Percentiles rank a stretch among this genome's conserved stretches.
Conservation (phyloP, 2,888 invertebrate species). For the Coenonympha arcania region DNA sequence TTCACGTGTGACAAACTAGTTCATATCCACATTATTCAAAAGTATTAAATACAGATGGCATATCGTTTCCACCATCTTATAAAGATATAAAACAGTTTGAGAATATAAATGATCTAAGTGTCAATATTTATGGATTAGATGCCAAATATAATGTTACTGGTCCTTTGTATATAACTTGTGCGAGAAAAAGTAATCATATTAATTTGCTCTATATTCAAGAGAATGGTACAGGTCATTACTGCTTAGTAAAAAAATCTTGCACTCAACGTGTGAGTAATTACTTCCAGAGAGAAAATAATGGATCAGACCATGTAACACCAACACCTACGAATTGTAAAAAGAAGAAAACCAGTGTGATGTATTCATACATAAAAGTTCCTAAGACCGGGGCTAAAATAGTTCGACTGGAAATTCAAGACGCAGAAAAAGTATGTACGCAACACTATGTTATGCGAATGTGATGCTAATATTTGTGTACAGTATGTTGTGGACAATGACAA, state of each 20-base stretch:
- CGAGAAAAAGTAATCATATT: background rate
- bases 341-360: background rate
- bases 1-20: background rate
- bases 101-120: background rate
- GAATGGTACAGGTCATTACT: background rate
- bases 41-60: background rate
- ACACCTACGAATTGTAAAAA: background rate
- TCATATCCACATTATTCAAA: background rate
- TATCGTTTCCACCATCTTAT: slow-evolving; percentile 13
- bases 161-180: background rate
- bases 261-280: background rate
- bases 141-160: background rate
- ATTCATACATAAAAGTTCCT: no score
- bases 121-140: background rate
- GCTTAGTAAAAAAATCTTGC: background rate
- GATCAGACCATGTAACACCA: background rate
- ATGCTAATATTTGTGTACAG: background rate
- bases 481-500: background rate
- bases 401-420: background rate
- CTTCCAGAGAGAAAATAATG: background rate
- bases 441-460: background rate
- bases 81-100: slow-evolving; percentile 22
- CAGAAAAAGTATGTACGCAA: background rate
- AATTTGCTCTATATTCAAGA: slow-evolving; percentile 6
- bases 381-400: background rate